Percentiles rank a stretch among this genome's conserved stretches.
These are phyloP conservation scores for Troides helena DNA, from an alignment of 2,888 invertebrate genomes.

Conservation along the genomic window DNA sequence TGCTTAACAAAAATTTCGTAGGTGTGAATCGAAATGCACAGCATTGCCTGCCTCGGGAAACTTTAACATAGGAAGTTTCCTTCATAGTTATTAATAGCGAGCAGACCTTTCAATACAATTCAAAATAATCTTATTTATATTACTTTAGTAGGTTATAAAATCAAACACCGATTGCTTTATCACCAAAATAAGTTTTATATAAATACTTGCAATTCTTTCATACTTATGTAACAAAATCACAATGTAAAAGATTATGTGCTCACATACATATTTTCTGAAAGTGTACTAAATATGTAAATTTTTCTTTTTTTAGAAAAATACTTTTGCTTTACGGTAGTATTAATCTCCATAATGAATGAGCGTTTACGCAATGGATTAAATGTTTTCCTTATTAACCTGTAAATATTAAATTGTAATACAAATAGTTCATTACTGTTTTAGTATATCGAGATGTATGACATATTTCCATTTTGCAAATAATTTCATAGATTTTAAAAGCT, in stretches of 20 bases:
- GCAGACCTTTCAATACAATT: too few relatives aligned
- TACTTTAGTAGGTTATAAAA: background rate
- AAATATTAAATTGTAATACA: constrained; percentile 22
- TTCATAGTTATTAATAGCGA: too few relatives aligned
- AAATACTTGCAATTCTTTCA: background rate
- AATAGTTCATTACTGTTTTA: constrained; percentile 22
- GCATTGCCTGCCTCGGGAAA: background rate
- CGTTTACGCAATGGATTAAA: background rate
- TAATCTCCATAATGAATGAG: too few relatives aligned
- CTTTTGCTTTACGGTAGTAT: too few relatives aligned
- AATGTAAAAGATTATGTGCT: background rate
- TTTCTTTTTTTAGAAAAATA: background rate
- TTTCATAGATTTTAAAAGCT: background rate
- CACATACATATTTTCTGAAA: background rate
- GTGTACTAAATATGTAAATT: background rate
- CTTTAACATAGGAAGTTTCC: background rate
- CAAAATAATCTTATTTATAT: background rate
- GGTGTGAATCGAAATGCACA: background rate
- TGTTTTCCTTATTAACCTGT: background rate
- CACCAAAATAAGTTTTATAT: background rate
- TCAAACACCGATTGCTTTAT: background rate
- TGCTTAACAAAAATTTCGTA: constrained; percentile 15
- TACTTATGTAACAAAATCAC: background rate
- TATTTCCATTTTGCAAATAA: constrained; percentile 21
- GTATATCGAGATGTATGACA: constrained; percentile 12